Percentiles rank a stretch among this genome's conserved stretches.
phyloP scores from a whole-genome alignment of 2,113 vertebrate species.

The Solenodon paradoxus region DNA sequence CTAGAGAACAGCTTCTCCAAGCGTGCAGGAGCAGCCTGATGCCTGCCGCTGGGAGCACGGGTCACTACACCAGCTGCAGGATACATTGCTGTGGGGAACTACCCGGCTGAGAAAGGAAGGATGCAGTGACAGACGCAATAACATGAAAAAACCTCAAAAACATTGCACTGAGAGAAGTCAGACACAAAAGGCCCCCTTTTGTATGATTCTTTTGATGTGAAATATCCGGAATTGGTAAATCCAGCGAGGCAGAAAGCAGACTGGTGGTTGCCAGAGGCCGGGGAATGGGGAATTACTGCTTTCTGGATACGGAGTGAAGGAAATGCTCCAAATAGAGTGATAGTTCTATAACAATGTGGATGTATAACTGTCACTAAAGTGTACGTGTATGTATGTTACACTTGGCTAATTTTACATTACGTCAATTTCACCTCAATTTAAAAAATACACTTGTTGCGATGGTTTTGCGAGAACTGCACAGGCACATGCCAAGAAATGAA shows the following conservation, averaged over 20 bases:
- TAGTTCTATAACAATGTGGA: fast-evolving
- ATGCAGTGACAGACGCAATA: fast-evolving
- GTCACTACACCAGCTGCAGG: background rate
- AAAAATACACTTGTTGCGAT: background rate
- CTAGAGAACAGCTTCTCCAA: background rate
- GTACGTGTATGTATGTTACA: too few relatives aligned
- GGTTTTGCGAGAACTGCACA: too few relatives aligned
- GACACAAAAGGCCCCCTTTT: background rate
- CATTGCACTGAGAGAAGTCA: background rate
- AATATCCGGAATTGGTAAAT: background rate
- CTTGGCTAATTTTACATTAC: background rate
- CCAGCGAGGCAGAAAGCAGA: background rate
- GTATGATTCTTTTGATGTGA: background rate
- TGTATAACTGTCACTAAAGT: background rate
- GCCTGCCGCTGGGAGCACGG: background rate
- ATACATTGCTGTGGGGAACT: fast-evolving
- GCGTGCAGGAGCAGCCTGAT: background rate
- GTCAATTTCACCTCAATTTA: background rate
- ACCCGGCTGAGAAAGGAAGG: background rate
- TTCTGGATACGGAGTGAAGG: background rate
- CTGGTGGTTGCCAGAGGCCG: background rate
- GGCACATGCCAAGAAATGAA: too few relatives aligned
- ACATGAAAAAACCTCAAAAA: background rate
- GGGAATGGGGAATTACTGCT: fast-evolving
- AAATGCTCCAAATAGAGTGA: background rate